Base-by-base conservation (phyloP, 2,888 invertebrate species). In the Polyploca ridens region DNA sequence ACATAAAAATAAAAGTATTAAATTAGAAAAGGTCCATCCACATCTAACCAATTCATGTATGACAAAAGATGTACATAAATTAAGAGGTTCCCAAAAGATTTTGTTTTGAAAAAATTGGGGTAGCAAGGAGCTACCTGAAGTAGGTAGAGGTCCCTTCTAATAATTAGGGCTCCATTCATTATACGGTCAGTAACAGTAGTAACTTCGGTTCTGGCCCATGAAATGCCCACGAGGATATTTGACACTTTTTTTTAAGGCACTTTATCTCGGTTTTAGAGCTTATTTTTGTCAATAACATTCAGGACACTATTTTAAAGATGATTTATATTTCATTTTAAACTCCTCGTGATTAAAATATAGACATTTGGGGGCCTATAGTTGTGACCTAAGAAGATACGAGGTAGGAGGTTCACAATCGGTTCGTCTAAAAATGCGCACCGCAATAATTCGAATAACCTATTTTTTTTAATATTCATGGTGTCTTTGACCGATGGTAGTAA, bases 31-130 rank as follows among this genome's bases (percentile, higher is more conserved):
- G 4, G 46, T 6, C 11, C 46, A 46, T 13, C 2, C 41, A 41
- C 6, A 54, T 3, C 16, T 19, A 19, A 54, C 54, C 54, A 19
- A 54, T 54, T 54, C 54, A 67, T 65, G 65, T 64, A 63, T 58
- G 58, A 63, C 58, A 46, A 46, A 59, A 16, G 61, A 44, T 46
- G 33, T 59, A 59, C 41, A 41, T 58, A 59, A 59, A 63, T 63
- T 58, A 41, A 63, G 33, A 16, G 33, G 54, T 6, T 10, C 19
- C 19, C n/a, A 19, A 54, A 54, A 54, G 54, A 54, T 54, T 16
- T 19, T 49, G n/a, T n/a, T n/a, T 16, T 10, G 19, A 54, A 54
- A 54, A 54, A 54, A 54, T 19, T 54, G 7, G 54, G 54, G 54
- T 54, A 19, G 54, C 14, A 49, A 8, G 3, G 6, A n/a, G 54